Conservation (phyloP, 2,113 vertebrate species). For the Eublepharis macularius region DNA sequence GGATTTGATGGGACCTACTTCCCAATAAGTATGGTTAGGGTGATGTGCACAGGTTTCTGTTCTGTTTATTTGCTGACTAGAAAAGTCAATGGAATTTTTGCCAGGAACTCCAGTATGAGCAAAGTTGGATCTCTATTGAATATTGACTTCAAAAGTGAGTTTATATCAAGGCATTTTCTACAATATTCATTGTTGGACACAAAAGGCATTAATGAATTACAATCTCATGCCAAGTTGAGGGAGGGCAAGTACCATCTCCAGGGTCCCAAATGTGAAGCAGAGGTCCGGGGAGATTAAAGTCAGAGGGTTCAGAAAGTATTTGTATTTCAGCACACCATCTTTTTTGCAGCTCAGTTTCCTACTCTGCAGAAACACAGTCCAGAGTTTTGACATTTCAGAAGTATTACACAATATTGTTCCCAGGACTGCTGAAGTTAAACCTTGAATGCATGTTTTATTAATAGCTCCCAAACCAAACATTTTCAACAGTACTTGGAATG, state of each 20-base stretch:
- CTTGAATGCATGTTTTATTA: conserved; percentile 32
- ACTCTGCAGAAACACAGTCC: conserved; percentile 15
- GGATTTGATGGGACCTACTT: not conserved
- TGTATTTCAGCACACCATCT: accelerated
- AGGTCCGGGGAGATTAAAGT: not conserved
- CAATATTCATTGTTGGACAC: not conserved
- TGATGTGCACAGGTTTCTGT: not conserved
- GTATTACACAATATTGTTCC: not conserved
- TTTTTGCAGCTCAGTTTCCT: accelerated
- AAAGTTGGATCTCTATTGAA: not conserved
- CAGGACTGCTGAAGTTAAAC: conserved; percentile 26
- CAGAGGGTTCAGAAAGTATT: not conserved
- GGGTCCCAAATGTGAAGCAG: not conserved
- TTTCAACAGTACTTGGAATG: conserved; percentile 42
- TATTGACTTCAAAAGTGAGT: conserved; percentile 31
- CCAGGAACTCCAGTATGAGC: not conserved
- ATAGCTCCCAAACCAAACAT: conserved; percentile 4
- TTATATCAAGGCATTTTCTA: not conserved
- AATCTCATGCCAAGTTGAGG: conserved; percentile 19
- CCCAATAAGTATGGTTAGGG: not conserved
- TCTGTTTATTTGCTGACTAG: not conserved
- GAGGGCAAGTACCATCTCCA: not conserved
- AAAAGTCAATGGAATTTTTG: conserved; percentile 1
- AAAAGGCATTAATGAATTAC: conserved; percentile 14
- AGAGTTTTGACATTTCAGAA: conserved; percentile 39